Conservation (phyloP, 2,113 vertebrate species). For the Marmota monax region DNA sequence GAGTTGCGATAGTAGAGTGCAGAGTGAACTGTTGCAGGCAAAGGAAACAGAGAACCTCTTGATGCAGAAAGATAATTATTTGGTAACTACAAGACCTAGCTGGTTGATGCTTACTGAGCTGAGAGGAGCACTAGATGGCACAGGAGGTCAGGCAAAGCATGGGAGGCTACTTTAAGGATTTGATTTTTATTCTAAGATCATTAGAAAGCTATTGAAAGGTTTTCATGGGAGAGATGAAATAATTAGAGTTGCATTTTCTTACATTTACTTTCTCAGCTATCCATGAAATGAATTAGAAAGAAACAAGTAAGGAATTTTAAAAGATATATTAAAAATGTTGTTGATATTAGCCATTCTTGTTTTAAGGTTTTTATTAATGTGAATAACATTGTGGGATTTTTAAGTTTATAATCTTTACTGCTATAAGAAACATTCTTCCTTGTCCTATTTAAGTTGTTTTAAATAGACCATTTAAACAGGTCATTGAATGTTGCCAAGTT, state of each 20-base stretch:
- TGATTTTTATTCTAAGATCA: slow-evolving; percentile 46
- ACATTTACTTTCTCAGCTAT: neutral
- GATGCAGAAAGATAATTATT: neutral
- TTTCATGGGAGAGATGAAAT: slow-evolving; percentile 1
- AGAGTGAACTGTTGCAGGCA: neutral
- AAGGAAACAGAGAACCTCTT: neutral
- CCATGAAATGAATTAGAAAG: slow-evolving; percentile 22
- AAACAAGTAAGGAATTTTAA: neutral
- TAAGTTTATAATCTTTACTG: slow-evolving; percentile 8
- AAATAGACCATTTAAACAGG: neutral
- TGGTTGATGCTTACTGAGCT: neutral
- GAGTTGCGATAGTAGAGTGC: neutral
- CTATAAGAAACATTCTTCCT: neutral
- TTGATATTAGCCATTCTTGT: neutral
- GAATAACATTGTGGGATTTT: neutral
- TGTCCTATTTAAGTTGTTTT: slow-evolving; percentile 34
- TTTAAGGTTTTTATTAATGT: slow-evolving; percentile 38
- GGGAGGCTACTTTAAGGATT: neutral
- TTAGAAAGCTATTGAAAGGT: slow-evolving; percentile 50
- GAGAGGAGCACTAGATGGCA: neutral
- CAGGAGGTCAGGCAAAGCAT: neutral
- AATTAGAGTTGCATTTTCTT: slow-evolving; percentile 41
- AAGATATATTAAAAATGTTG: slow-evolving; percentile 27
- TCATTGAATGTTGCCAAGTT: neutral
- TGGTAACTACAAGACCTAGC: neutral